Evolutionary conservation across 2,797 vertebrate genomes (phyloP).

Genomic region (Oreochromis mossambicus): DNA sequence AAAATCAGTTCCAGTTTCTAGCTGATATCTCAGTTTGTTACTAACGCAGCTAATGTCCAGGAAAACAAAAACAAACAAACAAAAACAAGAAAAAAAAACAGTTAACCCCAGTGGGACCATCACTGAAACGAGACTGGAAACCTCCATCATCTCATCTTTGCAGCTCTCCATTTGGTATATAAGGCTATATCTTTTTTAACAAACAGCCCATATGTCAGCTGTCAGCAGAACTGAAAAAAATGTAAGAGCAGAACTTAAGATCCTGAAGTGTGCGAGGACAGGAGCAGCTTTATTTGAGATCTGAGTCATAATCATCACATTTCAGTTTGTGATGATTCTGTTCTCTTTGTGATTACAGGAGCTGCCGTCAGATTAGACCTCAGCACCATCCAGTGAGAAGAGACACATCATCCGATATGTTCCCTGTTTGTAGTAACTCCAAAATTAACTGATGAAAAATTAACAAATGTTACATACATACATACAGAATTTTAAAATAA

Average conservation of each 20-base stretch:
- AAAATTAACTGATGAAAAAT: neutral
- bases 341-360: neutral
- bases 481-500: too few species aligned
- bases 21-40: neutral
- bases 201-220: neutral
- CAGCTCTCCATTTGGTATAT: neutral
- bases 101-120: neutral
- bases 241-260: neutral
- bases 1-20: neutral
- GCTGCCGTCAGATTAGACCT: neutral
- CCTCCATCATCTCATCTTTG: neutral
- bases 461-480: too few species aligned
- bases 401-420: too few species aligned
- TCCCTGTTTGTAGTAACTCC: neutral
- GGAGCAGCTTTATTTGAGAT: neutral
- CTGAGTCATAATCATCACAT: neutral
- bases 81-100: too few species aligned
- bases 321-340: neutral
- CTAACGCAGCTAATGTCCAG: neutral
- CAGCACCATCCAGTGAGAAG: neutral
- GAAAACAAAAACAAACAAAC: neutral
- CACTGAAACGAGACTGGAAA: neutral
- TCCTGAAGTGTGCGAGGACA: neutral
- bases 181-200: neutral
- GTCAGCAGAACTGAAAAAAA: neutral